Evolutionary conservation across 2,113 vertebrate genomes (phyloP), one percentile per base, ranked within the genome.

Genomic region (Tretioscincus oriximinensis): DNA sequence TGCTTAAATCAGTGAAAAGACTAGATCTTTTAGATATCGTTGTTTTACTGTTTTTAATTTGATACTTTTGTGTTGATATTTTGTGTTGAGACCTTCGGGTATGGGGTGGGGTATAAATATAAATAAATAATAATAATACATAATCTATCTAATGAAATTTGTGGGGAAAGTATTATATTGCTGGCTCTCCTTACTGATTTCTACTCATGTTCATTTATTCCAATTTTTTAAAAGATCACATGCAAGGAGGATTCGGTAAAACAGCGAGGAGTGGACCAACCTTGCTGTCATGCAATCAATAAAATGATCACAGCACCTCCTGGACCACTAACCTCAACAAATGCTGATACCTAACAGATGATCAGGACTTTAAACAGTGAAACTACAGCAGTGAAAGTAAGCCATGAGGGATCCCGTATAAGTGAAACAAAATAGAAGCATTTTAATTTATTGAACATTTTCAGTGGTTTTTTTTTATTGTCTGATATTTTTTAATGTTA

Each of bases 261-360:
- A 74, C 96, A 91, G 58, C 95, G 92, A 78, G 97, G 96, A 92
- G 93, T 93, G 92, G 98, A 99, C 80, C 96, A 94, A 85, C 93
- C 94, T 80, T 97, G 92, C 86, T 93, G 92, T 2, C 96, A 93
- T 93, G 92, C 86, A 84, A 81, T 90, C 92, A 94, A 41, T 86
- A 94, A 88, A 89, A 61, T 21, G n/a, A 88, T 84, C 22, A 61
- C 81, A 0, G 75, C 87, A 26, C 82, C 78, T 31, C 95, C 95
- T 73, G 81, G 77, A 1, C 81, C 90, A 2, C 6, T 68, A 12
- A 31, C 90, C 60, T 89, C 85, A 0, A 47, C 92, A 31, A 93
- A 88, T 5, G 66, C 89, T 1, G 93, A 95, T 5, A 86, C 82
- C 6, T 95, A 92, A 94, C 77, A 10, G 3, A 35, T 0, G 0